phyloP scores from a whole-genome alignment of 2,888 invertebrate genomes.

The Melipona bicolor region DNA sequence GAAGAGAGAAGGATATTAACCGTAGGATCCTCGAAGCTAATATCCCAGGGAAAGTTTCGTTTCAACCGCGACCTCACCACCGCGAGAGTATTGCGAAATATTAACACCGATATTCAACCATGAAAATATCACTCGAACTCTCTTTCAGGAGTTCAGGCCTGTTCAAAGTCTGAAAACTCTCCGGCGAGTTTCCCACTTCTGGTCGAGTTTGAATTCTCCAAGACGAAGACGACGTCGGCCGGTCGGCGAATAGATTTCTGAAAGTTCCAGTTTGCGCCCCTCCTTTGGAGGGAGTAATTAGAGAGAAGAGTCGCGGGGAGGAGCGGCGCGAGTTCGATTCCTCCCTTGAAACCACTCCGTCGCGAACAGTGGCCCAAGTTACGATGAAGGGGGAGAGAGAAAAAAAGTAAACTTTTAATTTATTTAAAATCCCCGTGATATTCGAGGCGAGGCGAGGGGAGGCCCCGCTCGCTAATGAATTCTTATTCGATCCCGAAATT shows the following conservation, averaged over 20 bases:
- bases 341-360: conserved; percentile 12
- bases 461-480: conserved; percentile 69
- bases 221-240: not conserved
- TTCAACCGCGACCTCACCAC: conserved; percentile 3
- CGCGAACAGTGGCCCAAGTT: conserved; percentile 9
- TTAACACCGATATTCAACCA: conserved; percentile 15
- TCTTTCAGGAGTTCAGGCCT: not conserved
- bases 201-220: conserved; percentile 10
- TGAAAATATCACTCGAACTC: conserved; percentile 1
- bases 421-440: conserved; percentile 70
- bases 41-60: not conserved
- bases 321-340: conserved; percentile 14
- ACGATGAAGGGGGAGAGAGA: not conserved
- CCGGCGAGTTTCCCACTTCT: not conserved
- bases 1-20: not conserved
- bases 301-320: conserved; percentile 42
- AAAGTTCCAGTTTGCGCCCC: not conserved
- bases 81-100: not conserved
- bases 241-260: conserved; percentile 25
- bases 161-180: conserved; percentile 16
- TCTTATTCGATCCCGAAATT: conserved; percentile 74
- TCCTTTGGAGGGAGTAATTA: conserved; percentile 56
- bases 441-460: not conserved
- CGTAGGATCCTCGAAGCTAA: not conserved
- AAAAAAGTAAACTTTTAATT: conserved; percentile 73